Base-by-base conservation (phyloP, 1,140 invertebrate genomes). In the Macrobrachium nipponense region DNA sequence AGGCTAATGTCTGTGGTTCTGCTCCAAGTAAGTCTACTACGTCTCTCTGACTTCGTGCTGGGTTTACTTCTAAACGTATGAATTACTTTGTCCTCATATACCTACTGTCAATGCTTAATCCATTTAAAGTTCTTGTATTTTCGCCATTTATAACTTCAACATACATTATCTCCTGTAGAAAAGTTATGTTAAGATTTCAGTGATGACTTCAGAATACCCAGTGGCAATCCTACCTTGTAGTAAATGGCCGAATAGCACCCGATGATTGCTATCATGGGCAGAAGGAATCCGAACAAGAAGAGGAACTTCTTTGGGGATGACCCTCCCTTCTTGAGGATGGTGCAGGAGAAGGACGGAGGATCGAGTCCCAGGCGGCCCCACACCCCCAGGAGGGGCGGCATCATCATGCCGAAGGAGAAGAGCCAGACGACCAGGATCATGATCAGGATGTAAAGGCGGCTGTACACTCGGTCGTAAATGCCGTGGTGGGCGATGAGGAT, bases 231-330 rank as follows among this genome's bases (percentile, higher is more conserved):
- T 51, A 97, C 96, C 76, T 94, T 94, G 92, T 95, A 95, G 90
- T 96, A 97, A 84, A 97, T 97, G 91, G 95, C 96, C 2, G 95
- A 94, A 91, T 97, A 97, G 27, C 95, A 96, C 58, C 95, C 92
- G 43, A 96, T 95, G 87, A 97, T 97, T 5, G 95, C 95, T 4
- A 96, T 89, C 95, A 97, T 0, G 96, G 96, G 59, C 51, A 97
- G 90, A 12, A 96, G 92, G 89, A 97, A 96, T 7, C 95, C 96
- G 86, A 97, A 93, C 0, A 96, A 91, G 91, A 97, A 97, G 0
- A 97, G 91, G 76, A 96, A 94, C 90, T 96, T 96, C 91, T 97
- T 97, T 0, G 96, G 96, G 10, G 96, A 97, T 59, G 91, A 92
- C 36, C 92, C 93, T 18, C 94, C 93, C 87, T 96, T 92, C 78